Evolutionary conservation across 2,888 invertebrate genomes (phyloP).

Genomic region (Chaetoderma sp.): DNA sequence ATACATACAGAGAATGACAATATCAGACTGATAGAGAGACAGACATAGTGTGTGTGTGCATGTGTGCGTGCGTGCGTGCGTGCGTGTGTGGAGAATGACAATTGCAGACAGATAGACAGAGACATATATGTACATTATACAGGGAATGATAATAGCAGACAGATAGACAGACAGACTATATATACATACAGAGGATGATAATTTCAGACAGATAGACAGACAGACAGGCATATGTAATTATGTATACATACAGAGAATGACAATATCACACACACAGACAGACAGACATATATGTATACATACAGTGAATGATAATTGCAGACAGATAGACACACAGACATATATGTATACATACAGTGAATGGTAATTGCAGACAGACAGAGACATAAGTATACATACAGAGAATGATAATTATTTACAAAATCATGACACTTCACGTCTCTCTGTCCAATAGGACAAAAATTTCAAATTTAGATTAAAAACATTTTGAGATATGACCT

Average conservation of each 20-base stretch:
- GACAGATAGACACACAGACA: neutral
- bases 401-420: neutral
- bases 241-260: neutral
- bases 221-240: neutral
- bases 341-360: neutral
- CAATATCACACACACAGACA: neutral
- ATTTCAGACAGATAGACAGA: neutral
- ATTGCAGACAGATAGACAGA: neutral
- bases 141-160: neutral
- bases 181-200: conserved; percentile 1
- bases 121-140: neutral
- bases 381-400: neutral
- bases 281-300: neutral
- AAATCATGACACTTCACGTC: too few relatives aligned
- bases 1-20: neutral
- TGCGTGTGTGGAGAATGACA: neutral
- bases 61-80: neutral
- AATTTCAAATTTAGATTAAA: too few relatives aligned
- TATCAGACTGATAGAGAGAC: too few relatives aligned
- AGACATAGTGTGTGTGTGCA: neutral
- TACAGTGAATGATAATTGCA: neutral
- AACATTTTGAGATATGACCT: too few relatives aligned
- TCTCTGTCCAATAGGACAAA: too few relatives aligned
- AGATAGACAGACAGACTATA: conserved; percentile 4
- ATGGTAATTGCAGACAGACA: neutral